Evolutionary conservation across 2,113 vertebrate genomes (phyloP), one percentile per base, ranked within the genome.

Genomic region (Phyllostomus discolor): DNA sequence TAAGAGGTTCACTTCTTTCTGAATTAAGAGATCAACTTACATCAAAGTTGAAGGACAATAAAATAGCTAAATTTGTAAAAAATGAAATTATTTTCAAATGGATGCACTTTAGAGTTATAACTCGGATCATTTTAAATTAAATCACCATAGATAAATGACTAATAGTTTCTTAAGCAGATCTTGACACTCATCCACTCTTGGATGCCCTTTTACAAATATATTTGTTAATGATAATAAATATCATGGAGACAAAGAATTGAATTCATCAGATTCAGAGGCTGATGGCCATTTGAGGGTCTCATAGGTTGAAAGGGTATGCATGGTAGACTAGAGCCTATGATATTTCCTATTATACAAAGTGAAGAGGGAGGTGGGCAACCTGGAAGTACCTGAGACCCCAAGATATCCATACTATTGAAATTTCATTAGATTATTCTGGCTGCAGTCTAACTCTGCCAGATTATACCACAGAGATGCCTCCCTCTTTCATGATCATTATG

Each of bases 321-420:
- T 22, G 9, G 0, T 19, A 4, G 20, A 38, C 41, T 76, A 54
- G 50, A 70, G 9, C 6, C 9, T 43, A 35, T 50, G 10, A 7
- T 20, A 3, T 20, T 43, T 84, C 43, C 24, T 15, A 26, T 20
- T 28, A 67, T 59, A 82, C 69, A 12, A 88, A 22, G 28, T 17
- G 5, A 66, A 64, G 31, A 0, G 16, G 14, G 6, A 0, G 10
- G 1, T 31, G 14, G 7, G 38, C 0, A 33, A n/a, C 4, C 0
- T 66, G 1, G 26, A 70, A 6, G 1, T n/a, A 43, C 7, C 14
- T 14, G 2, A 62, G 79, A 28, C 3, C 2, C 4, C 12, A 22
- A 14, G 70, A 15, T 26, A n/a, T 2, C 5, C 22, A 20, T 52
- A 31, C 7, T 28, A 3, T 9, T 22, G 14, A 84, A 35, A 50